phyloP scores from a whole-genome alignment of 2,113 vertebrate genomes.

The Bothrops jararaca region DNA sequence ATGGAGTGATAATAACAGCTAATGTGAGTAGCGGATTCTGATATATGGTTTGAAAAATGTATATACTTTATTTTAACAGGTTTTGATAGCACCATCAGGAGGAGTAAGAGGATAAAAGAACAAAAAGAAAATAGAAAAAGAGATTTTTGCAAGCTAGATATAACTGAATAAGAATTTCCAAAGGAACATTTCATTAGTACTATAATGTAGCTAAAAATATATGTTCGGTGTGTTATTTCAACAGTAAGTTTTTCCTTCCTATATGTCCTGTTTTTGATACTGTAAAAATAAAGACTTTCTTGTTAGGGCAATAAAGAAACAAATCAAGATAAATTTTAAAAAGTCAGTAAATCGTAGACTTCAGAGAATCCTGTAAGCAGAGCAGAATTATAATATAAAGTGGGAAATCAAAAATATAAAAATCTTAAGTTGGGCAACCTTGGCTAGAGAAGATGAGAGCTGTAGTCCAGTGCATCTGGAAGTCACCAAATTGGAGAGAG shows the following conservation, averaged over 20 bases:
- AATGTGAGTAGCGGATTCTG: neutral
- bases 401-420: neutral
- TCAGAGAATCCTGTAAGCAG: neutral
- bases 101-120: neutral
- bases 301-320: neutral
- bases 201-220: neutral
- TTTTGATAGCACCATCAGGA: neutral
- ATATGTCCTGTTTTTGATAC: neutral
- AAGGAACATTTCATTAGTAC: neutral
- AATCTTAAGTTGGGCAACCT: neutral
- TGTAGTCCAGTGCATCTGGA: neutral
- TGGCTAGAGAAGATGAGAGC: neutral
- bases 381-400: neutral
- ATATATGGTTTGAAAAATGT: neutral
- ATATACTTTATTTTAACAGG: neutral
- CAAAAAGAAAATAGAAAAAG: neutral
- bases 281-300: neutral
- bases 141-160: neutral
- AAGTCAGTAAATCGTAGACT: neutral
- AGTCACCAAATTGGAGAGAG: neutral
- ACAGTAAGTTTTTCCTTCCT: neutral
- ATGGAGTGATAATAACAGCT: neutral
- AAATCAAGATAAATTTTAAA: neutral
- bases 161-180: neutral
- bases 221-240: neutral